Evolutionary conservation across 2,797 vertebrate genomes (phyloP).

Genomic region (Microhierax caerulescens): DNA sequence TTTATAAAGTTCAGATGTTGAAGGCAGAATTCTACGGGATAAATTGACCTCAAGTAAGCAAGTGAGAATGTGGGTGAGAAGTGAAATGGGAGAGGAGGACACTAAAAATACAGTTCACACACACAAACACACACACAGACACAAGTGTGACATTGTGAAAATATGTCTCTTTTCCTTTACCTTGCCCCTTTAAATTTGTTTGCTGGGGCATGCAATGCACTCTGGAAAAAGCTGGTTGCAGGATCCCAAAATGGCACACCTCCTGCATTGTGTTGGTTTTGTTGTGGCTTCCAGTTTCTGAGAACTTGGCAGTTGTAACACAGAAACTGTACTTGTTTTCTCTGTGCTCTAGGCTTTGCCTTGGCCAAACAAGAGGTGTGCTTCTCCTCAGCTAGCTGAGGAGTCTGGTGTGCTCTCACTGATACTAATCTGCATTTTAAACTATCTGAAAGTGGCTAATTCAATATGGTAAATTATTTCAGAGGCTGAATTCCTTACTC

Average conservation of each 20-base stretch:
- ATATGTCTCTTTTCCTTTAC: not conserved
- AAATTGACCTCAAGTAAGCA: not conserved
- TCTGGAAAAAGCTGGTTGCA: not conserved
- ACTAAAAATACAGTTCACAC: not conserved
- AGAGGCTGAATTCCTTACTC: not conserved
- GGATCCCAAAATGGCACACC: not conserved
- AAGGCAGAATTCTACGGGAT: not conserved
- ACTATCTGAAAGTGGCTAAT: not conserved
- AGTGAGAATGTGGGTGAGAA: not conserved
- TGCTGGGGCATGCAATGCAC: not conserved
- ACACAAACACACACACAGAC: too few species aligned
- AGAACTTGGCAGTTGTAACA: not conserved
- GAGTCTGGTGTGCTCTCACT: too few species aligned
- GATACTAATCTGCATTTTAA: not conserved
- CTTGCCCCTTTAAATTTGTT: not conserved
- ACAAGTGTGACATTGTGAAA: not conserved
- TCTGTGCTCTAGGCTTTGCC: not conserved
- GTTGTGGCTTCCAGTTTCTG: not conserved
- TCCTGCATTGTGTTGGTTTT: rapidly evolving
- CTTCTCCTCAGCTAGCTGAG: not conserved
- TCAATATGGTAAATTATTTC: not conserved
- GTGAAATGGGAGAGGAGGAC: not conserved
- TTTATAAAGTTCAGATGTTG: not conserved
- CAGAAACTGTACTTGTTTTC: not conserved
- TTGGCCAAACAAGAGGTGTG: not conserved